Base-by-base conservation (phyloP, 30 jellyfish, hydroid and myxozoan species). In the Pseudorhiza aurosa region DNA sequence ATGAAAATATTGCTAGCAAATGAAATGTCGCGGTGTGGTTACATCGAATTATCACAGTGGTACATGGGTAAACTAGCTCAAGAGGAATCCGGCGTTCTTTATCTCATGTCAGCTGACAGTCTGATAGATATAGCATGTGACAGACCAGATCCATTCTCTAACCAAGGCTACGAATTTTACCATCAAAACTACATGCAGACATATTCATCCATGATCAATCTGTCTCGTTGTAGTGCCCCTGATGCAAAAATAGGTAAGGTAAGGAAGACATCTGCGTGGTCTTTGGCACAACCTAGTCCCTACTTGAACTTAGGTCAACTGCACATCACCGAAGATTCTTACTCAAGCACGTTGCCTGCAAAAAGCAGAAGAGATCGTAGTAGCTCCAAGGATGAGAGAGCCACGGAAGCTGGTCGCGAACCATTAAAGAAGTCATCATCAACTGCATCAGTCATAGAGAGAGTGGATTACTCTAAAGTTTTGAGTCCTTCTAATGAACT, bases 1-100 rank as follows among this genome's bases (percentile, higher is more conserved):
- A 63, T 91, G 65, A 91, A 85, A 62, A 74, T 71, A 81, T 62
- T 87, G 42, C 43, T 91, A 28, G 89, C 96, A 4, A 70, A 79
- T 29, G 96, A 84, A 22, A 85, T 91, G 96, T 67, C 94, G 19
- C 79, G 95, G 0, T 67, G 83, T 24, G 98, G 98, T 4, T 91
- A 91, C 42, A 44, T 75, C 8, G 98, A 91, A 85, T 58, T 91
- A 53, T 85, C 95, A 8, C 98, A 85, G 56, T 91, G 98, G 98
- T 91, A 91, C 49, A 89, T 82, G 85, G 75, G 84, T 7, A 82
- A 76, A 44, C 51, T 89, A 28, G 76, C 97, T 10, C 88, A 82
- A 32, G 93, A 83, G 27, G 97, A 77, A 11, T 33, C 79, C 17
- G 97, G 96, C n/a, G 86, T 75, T 8, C 72, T 75, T 27, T 82